A percentile compares a stretch with the other conserved stretches of the same genome.
Evolutionary conservation across 35 echinoderm and acorn worm genomes (phyloP).

Genomic region (Hemicentrotus pulcherrimus): DNA sequence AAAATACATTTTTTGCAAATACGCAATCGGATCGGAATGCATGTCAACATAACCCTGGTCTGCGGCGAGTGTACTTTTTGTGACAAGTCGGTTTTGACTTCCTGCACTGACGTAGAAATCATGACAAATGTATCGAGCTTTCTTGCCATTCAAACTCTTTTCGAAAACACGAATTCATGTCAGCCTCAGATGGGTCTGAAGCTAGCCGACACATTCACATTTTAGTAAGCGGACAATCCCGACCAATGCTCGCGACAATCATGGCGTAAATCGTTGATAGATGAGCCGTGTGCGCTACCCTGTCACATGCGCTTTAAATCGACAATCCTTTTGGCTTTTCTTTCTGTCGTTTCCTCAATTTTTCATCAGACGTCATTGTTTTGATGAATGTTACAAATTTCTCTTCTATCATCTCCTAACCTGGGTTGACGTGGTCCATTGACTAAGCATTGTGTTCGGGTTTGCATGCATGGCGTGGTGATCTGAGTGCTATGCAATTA

Average conservation of each 20-base stretch:
- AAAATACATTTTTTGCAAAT: not conserved
- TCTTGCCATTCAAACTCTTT: not conserved
- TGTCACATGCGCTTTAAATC: constrained; percentile 2
- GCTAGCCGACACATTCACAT: constrained; percentile 9
- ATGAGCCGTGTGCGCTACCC: not conserved
- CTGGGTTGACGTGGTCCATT: not conserved
- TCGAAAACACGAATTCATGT: not conserved
- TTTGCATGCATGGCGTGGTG: not conserved
- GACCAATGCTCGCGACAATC: not conserved
- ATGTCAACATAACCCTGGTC: not conserved
- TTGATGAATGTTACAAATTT: constrained; percentile 55
- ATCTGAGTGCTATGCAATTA: not conserved
- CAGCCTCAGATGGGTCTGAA: not conserved
- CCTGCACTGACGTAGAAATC: not conserved
- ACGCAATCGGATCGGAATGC: not conserved
- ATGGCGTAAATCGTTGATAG: constrained; percentile 11
- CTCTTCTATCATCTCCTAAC: not conserved
- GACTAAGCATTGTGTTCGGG: not conserved
- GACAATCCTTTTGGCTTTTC: constrained; percentile 13
- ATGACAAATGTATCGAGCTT: constrained; percentile 2
- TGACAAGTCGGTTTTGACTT: not conserved
- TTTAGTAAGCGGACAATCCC: not conserved
- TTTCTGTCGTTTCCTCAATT: not conserved
- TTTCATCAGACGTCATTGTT: constrained; percentile 18
- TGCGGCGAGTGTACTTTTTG: not conserved